phyloP scores from a whole-genome alignment of 2,113 vertebrate genomes.

The Limnothrissa miodon region DNA sequence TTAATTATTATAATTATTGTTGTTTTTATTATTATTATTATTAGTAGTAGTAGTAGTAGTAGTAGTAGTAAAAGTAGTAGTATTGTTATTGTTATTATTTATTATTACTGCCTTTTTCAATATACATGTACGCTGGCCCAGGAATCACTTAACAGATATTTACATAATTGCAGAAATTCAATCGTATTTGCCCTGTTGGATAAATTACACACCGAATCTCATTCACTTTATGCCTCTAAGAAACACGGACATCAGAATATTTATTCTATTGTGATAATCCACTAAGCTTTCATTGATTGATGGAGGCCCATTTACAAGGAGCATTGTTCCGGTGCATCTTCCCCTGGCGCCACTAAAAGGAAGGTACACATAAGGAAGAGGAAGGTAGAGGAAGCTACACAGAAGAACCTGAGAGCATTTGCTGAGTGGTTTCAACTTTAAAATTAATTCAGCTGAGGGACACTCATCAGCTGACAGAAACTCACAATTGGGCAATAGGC shows the following conservation, averaged over 20 bases:
- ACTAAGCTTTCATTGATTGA: background rate
- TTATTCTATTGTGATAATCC: background rate
- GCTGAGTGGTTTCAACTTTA: no score
- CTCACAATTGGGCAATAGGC: no score
- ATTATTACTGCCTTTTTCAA: background rate
- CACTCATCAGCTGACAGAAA: no score
- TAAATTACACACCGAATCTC: background rate
- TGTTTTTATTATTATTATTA: no score
- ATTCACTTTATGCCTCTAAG: background rate
- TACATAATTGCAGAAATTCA: background rate
- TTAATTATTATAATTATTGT: no score
- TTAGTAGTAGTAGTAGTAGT: no score
- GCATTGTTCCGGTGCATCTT: background rate
- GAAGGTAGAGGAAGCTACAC: no score
- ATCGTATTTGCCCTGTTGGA: background rate
- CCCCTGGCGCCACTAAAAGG: background rate
- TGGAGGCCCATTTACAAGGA: background rate
- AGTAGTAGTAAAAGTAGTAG: no score
- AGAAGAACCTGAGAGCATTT: no score
- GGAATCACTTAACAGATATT: background rate
- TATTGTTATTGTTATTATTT: no score
- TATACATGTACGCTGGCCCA: background rate
- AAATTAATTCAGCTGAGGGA: no score
- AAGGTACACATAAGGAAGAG: no score
- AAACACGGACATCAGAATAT: background rate